A percentile compares a stretch with the other conserved stretches of the same genome.
Conservation (phyloP, 2,113 vertebrate species). For the Rhinolophus ferrumequinum region DNA sequence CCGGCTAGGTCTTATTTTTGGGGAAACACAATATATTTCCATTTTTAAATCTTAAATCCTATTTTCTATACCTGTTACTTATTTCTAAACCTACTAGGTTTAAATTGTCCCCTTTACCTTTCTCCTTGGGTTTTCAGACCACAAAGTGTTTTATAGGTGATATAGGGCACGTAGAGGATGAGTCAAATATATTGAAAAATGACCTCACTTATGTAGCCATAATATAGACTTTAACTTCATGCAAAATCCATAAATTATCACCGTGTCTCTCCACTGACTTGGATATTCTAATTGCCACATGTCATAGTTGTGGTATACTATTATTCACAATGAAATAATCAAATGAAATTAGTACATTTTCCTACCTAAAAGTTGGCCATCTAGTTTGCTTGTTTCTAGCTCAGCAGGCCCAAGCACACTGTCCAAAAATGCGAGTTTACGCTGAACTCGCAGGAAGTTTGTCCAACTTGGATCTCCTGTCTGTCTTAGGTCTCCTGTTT, state of each 20-base stretch:
- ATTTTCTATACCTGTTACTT: background rate
- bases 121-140: background rate
- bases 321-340: constrained; percentile 33
- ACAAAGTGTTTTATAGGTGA: constrained; percentile 9
- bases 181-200: constrained; percentile 5
- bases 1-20: no score
- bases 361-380: background rate
- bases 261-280: background rate
- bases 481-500: background rate
- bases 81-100: constrained; percentile 26
- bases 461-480: background rate
- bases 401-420: background rate
- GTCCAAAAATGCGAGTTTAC: background rate
- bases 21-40: background rate
- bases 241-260: background rate
- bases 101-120: background rate
- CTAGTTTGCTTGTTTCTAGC: background rate
- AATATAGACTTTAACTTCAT: background rate
- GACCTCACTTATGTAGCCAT: background rate
- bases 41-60: constrained; percentile 44
- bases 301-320: background rate
- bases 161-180: background rate
- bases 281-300: background rate
- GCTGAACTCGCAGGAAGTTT: background rate
- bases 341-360: background rate